Percentiles rank a stretch among this genome's conserved stretches.
Evolutionary conservation across 2,888 invertebrate species (phyloP).

Genomic region (Ethmia dodecea): DNA sequence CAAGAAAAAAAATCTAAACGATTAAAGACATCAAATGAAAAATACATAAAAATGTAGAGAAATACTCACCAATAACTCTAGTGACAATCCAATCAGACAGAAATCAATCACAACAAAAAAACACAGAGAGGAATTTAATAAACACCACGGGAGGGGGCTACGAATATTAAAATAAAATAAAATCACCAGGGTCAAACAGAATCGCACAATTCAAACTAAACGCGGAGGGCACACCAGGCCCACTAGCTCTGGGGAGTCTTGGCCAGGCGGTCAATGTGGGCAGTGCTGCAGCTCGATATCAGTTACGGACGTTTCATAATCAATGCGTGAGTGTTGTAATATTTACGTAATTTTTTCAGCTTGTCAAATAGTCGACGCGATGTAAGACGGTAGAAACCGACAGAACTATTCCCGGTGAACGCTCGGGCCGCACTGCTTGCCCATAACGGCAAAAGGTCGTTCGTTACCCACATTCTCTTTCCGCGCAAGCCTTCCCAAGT

Average conservation of each 20-base stretch:
- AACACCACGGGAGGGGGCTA: constrained; percentile 51
- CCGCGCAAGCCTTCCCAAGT: constrained; percentile 75
- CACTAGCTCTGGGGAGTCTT: constrained; percentile 26
- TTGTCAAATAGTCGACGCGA: constrained; percentile 55
- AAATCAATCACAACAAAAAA: constrained; percentile 60
- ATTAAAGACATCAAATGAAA: no score
- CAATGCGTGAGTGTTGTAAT: constrained; percentile 70
- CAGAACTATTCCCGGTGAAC: constrained; percentile 60
- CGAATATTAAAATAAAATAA: constrained; percentile 40
- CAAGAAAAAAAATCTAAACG: no score
- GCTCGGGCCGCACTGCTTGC: constrained; percentile 74
- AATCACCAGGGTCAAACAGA: constrained; percentile 66
- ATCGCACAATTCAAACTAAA: constrained; percentile 58
- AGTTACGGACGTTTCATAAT: constrained; percentile 59
- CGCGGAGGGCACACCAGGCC: constrained; percentile 33
- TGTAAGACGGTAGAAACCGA: constrained; percentile 32
- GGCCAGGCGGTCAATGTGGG: constrained; percentile 23
- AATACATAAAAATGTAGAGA: not conserved
- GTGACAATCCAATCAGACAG: constrained; percentile 64
- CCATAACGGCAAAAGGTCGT: constrained; percentile 75
- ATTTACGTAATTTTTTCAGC: constrained; percentile 76
- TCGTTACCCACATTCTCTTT: constrained; percentile 77
- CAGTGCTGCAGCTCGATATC: constrained; percentile 30
- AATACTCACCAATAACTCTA: constrained; percentile 49
- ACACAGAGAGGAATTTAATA: constrained; percentile 51